Evolutionary conservation across 2,113 vertebrate genomes (phyloP).

Genomic region (Blennius ocellaris): DNA sequence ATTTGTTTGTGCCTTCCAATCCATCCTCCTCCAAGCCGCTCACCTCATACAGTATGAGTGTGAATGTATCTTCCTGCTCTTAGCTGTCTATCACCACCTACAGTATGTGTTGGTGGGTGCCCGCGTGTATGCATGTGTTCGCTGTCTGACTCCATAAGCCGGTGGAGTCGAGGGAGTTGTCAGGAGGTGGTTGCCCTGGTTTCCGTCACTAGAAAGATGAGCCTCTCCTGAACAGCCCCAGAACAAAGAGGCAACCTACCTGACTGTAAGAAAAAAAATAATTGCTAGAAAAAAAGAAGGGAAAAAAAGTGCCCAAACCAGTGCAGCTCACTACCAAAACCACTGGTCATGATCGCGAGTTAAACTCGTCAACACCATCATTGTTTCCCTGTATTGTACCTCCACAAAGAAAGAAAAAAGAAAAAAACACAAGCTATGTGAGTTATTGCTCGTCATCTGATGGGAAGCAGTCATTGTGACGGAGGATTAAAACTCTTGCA

Average conservation of each 20-base stretch:
- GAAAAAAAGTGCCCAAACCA: slow-evolving; percentile 16
- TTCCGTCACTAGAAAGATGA: slow-evolving; percentile 72
- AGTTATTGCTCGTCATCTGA: slow-evolving; percentile 24
- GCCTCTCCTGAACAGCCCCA: slow-evolving; percentile 51
- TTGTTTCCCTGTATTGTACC: neutral
- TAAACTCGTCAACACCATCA: slow-evolving; percentile 13
- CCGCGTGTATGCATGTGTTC: slow-evolving; percentile 63
- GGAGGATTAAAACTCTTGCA: slow-evolving; percentile 47
- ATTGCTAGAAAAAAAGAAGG: neutral
- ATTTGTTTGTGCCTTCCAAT: slow-evolving; percentile 34
- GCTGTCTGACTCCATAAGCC: slow-evolving; percentile 65
- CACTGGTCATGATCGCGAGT: slow-evolving; percentile 5
- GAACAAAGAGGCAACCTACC: slow-evolving; percentile 55
- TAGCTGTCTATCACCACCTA: slow-evolving; percentile 55
- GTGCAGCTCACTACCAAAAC: slow-evolving; percentile 5
- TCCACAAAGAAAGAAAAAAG: neutral
- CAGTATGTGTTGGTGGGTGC: slow-evolving; percentile 56
- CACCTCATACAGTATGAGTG: slow-evolving; percentile 7
- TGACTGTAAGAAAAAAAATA: slow-evolving; percentile 23
- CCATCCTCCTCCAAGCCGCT: slow-evolving; percentile 18
- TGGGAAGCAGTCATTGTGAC: slow-evolving; percentile 30
- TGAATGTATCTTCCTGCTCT: slow-evolving; percentile 9
- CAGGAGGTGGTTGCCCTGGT: slow-evolving; percentile 76
- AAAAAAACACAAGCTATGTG: slow-evolving; percentile 1
- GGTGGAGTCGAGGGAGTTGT: slow-evolving; percentile 72